Evolutionary conservation across 2,797 vertebrate species (phyloP), one percentile per base, ranked within the genome.

Genomic region (Hoplostethus atlanticus): DNA sequence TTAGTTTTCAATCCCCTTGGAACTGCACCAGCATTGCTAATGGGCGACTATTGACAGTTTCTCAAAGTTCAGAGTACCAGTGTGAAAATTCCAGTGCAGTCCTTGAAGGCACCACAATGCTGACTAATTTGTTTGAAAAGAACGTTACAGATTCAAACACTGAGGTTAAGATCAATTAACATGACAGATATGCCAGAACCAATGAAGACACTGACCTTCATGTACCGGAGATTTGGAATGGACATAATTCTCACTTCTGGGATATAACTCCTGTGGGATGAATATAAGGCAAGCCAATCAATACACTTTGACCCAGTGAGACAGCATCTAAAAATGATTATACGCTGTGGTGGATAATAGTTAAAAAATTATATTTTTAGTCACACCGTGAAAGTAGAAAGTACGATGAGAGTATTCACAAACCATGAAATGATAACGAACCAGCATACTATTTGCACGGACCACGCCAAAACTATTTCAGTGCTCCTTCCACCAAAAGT

Each of bases 241-340:
- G 98, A 99, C 97, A 99, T 98, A 87, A 99, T 99, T 92, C 98
- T 96, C 81, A 99, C 96, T 95, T 99, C 98, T 73, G 98, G 98
- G 86, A 99, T 96, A 65, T 99, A 99, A 91, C 97, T 99, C 90
- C 98, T 99, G 76, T n/a, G 34, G 56, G 34, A 73, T 56, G 36
- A 75, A 76, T 0, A 40, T 7, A 13, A 11, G 75, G 66, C 68
- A 12, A 31, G 34, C 4, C 3, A 17, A 64, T 77, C 67, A 77
- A 31, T 58, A 57, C 50, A 55, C n/a, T 17, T 13, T 16, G 50
- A 46, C 11, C 46, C 60, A 63, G 28, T 48, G 46, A 47, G 38
- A 8, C 3, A 46, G 6, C n/a, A 54, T 54, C 46, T 1, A 51
- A 34, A 28, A 6, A n/a, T 64, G 16, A 64, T 52, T 50, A 71